Evolutionary conservation across 1,140 invertebrate species (phyloP), one percentile per base, ranked within the genome.

Genomic region (Lordiphosa collinella): DNA sequence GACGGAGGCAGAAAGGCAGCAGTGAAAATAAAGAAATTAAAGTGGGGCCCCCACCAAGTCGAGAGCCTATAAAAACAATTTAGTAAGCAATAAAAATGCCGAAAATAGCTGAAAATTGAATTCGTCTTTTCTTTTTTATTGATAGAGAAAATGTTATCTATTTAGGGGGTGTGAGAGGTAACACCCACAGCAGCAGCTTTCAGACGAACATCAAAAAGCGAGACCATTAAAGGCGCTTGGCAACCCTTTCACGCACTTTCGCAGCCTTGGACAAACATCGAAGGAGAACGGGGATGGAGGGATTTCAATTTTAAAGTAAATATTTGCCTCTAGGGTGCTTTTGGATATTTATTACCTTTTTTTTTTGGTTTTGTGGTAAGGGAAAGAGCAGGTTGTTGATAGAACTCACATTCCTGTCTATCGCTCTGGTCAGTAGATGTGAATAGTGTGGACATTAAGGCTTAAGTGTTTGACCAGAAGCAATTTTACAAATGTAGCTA

Each of bases 291-390:
- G 25, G 2, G n/a, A 14, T 5, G 48, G n/a, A 25, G 49, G 36
- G 58, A 53, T 58, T 86, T 86, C 82, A 78, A 78, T 86, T 86
- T 82, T 78, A 82, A 73, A 84, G 82, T 86, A 87, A 87, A 87
- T 87, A 87, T 87, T 87, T 87, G 76, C 65, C 84, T 86, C 84
- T 68, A 86, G 84, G 84, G 84, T 86, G 78, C 84, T 87, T 74
- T 87, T 75, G 69, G 41, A 86, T 84, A 87, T 87, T 87, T 87
- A 87, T 87, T 86, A 82, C 66, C 70, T 62, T 54, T 46, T 46
- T 51, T 40, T 57, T 43, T 5, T 13, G 34, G 11, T 14, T 22
- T n/a, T 5, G 38, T 32, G 29, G 11, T 9, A 8, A 32, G 25
- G 4, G 13, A 10, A 36, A 12, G 18, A 18, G 11, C 32, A 53